phyloP scores from a whole-genome alignment of 2,888 invertebrate species.

The Drosophila trichaetosa region DNA sequence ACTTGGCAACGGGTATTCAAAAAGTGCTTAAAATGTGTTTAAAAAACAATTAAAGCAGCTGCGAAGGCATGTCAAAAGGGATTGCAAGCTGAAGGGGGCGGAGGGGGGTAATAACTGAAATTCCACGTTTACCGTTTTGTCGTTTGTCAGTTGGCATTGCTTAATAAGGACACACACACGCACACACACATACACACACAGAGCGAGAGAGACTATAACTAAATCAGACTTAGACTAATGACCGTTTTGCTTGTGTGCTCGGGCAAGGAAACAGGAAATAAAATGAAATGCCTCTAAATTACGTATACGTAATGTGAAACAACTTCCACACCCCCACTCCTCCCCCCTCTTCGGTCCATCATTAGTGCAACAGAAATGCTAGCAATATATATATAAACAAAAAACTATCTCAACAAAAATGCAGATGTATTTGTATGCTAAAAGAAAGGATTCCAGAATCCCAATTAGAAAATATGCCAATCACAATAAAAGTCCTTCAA shows the following conservation, averaged over 20 bases:
- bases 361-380: no score
- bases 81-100: background rate
- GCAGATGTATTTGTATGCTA: background rate
- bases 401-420: background rate
- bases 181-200: slow-evolving; percentile 3
- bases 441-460: background rate
- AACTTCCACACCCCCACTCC: background rate
- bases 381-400: background rate
- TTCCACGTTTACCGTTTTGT: slow-evolving; percentile 27
- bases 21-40: slow-evolving; percentile 70
- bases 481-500: background rate
- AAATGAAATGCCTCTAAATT: slow-evolving; percentile 35
- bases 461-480: background rate
- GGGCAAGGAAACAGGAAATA: slow-evolving; percentile 8
- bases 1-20: slow-evolving; percentile 43
- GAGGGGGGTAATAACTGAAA: slow-evolving; percentile 39
- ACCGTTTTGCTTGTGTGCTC: slow-evolving; percentile 3
- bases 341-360: background rate
- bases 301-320: slow-evolving; percentile 46
- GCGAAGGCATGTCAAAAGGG: slow-evolving; percentile 26
- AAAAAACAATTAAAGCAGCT: slow-evolving; percentile 75
- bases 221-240: slow-evolving; percentile 48
- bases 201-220: slow-evolving; percentile 15
- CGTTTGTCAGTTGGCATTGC: slow-evolving; percentile 60
- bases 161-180: slow-evolving; percentile 51